Evolutionary conservation across 1,140 invertebrate genomes (phyloP).

Genomic region (Neuroterus valhalla): DNA sequence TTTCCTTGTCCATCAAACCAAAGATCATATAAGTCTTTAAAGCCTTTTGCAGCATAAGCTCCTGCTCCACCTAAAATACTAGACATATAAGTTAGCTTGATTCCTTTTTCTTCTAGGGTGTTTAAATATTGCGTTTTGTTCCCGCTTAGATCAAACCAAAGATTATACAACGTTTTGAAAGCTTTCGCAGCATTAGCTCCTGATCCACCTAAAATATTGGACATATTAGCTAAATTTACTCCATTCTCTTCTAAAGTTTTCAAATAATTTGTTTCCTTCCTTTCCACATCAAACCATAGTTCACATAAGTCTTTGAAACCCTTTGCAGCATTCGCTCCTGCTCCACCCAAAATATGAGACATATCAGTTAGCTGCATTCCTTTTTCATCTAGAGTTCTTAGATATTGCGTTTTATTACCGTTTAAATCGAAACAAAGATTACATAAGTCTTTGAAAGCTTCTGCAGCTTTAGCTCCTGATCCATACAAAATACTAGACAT

Average conservation of each 20-base stretch:
- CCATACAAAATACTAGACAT: slow-evolving; percentile 51
- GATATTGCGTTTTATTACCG: slow-evolving; percentile 6
- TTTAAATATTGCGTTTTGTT: neutral
- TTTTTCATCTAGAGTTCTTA: neutral
- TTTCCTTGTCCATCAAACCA: no score
- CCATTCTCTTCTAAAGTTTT: no score
- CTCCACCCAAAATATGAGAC: no score
- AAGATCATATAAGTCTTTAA: no score
- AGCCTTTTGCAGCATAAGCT: no score
- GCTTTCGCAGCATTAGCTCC: slow-evolving; percentile 26
- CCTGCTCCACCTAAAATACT: no score
- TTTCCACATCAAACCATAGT: no score
- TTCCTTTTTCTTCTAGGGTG: no score
- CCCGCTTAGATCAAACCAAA: neutral
- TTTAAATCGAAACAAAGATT: slow-evolving; percentile 41
- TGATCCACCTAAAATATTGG: slow-evolving; percentile 1
- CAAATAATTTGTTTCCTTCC: no score
- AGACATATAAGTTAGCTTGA: neutral
- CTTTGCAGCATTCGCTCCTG: no score
- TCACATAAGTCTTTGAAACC: no score
- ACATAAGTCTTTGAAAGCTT: slow-evolving; percentile 46
- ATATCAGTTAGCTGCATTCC: neutral
- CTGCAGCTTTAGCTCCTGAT: slow-evolving; percentile 15
- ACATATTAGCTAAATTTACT: no score
- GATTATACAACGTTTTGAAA: slow-evolving; percentile 52